Evolutionary conservation across 2,797 vertebrate species (phyloP), one percentile per base, ranked within the genome.

Genomic region (Chelon auratus): DNA sequence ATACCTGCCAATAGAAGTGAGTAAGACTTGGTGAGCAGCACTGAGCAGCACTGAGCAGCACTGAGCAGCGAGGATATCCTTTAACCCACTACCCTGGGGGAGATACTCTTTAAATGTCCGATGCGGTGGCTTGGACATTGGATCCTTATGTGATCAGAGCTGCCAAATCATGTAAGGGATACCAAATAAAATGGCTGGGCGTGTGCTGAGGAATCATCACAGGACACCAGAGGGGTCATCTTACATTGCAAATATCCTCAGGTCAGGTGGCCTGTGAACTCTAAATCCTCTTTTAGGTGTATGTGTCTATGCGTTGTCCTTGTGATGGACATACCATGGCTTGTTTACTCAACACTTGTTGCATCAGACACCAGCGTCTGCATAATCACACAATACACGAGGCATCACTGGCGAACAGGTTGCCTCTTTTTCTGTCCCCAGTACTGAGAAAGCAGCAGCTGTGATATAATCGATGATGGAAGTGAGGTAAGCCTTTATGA

Each of bases 141-240:
- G 71, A 86, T 77, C 85, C 72, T 43, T 56, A 62, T 72, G 83
- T 75, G 77, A 81, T 65, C 67, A 71, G 73, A 75, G 75, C 68
- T 81, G 84, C 77, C 85, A 82, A 89, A 89, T 81, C 73, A 82
- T 75, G 80, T 74, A 85, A 83, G 54, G 18, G 80, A 87, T 33
- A 78, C 66, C 72, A 72, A 73, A 77, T 79, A 54, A 84, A 82
- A 72, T 56, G 71, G 53, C 1, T 47, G 76, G 59, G 58, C 37
- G 68, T 69, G 73, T 62, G 37, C 61, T 61, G 45, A 68, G 71
- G 39, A 66, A 73, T 83, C 48, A 75, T 75, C 59, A 75, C 72
- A 45, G 42, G 74, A 60, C 66, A 75, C 59, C 18, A 22, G 53
- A 39, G 37, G 62, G 62, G 5, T 74, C 22, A 24, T 37, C 43